A percentile compares a stretch with the other conserved stretches of the same genome.
phyloP scores from a whole-genome alignment of 53 echinoderm and acorn worm species.

The Holothuria leucospilota region DNA sequence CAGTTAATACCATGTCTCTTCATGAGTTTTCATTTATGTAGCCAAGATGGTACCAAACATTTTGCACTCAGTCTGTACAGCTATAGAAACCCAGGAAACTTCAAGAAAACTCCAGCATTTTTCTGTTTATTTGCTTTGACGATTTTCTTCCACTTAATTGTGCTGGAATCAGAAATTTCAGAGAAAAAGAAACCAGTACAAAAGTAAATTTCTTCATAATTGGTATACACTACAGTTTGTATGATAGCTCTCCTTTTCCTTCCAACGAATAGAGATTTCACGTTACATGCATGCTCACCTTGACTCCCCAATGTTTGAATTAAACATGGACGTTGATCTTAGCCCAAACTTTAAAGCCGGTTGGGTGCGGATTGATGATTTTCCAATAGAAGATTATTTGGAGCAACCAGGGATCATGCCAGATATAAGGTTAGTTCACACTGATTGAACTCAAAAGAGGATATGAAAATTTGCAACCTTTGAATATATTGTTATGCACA shows the following conservation, averaged over 20 bases:
- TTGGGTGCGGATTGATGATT: slow-evolving; percentile 86
- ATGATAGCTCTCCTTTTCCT: neutral
- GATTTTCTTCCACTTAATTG: too few relatives aligned
- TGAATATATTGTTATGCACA: neutral
- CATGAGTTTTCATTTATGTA: too few relatives aligned
- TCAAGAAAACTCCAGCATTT: too few relatives aligned
- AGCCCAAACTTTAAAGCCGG: slow-evolving; percentile 78
- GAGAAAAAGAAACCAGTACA: too few relatives aligned
- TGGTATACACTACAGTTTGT: too few relatives aligned
- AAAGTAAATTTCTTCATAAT: too few relatives aligned
- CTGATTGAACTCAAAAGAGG: neutral
- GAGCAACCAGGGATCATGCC: slow-evolving; percentile 90
- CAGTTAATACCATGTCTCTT: too few relatives aligned
- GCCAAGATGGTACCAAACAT: too few relatives aligned
- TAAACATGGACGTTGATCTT: slow-evolving; percentile 77
- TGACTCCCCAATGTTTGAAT: slow-evolving; percentile 80
- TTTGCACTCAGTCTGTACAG: too few relatives aligned
- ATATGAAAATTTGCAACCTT: neutral
- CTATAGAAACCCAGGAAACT: too few relatives aligned
- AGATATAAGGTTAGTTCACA: slow-evolving; percentile 78
- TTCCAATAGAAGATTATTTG: slow-evolving; percentile 75
- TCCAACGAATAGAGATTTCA: slow-evolving; percentile 72
- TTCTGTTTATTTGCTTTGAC: too few relatives aligned
- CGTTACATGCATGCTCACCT: slow-evolving; percentile 89
- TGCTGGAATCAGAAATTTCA: too few relatives aligned